Base-by-base conservation (phyloP, 2,888 invertebrate genomes). In the Agonopterix alstromeriana region DNA sequence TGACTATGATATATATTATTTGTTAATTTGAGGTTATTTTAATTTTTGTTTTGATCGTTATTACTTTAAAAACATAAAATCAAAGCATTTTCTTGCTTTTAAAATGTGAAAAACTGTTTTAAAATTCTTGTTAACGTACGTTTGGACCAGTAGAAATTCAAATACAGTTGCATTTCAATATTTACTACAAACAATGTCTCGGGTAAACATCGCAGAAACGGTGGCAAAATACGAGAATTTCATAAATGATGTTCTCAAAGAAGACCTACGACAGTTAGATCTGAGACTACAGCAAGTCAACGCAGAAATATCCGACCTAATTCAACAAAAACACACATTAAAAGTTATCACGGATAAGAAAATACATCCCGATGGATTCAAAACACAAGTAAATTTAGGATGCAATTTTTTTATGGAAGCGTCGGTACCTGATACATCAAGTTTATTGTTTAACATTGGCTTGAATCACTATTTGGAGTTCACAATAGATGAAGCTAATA, bases 351-450 rank as follows among this genome's bases (percentile, higher is more conserved):
- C 90, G 45, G 89, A 91, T 49, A 89, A 89, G 36, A 80, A 85
- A 2, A 68, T 89, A 0, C 84, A 91, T 44, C 86, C 90, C 4
- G 48, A 70, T 12, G 84, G 87, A 1, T 84, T 85, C 46, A 86
- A 86, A 66, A 74, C 80, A 3, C 86, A 87, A 65, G 90, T 97
- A 27, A 94, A 97, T 70, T 80, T 97, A 35, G 97, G 97, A n/a
- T 93, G 94, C 60, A 94, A 94, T 72, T 94, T 96, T 58, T 97
- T 94, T 64, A 92, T 95, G 71, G 93, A 96, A 73, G 95, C 95
- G 0, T 83, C 92, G 48, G 92, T 96, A 47, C 80, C 89, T 46
- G 92, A 94, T 67, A 84, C 92, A 1, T 91, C 92, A 0, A 90
- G 78, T 41, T 91, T 97, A 46, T 81, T 93, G 17, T 89, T 97